Evolutionary conservation across 2,888 invertebrate species (phyloP), one percentile per base, ranked within the genome.

Genomic region (Hofmannophila pseudospretella): DNA sequence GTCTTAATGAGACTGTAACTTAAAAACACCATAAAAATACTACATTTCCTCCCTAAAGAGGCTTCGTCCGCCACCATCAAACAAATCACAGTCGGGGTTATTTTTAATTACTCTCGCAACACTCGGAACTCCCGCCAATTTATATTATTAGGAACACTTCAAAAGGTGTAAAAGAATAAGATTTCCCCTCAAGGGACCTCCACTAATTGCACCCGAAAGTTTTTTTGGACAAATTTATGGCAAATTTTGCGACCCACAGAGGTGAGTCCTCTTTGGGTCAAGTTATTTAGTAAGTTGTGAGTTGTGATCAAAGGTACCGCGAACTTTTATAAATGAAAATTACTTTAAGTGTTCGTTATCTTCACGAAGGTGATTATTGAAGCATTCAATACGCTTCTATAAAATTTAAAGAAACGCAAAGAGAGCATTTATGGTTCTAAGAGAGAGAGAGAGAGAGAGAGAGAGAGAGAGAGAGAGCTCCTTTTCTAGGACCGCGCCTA

Each of bases 81-180:
- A 32, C 32, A 29, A 28, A 37, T 14, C 20, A 7, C 9, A 8
- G 12, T 22, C 32, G 3, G 28, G 22, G 27, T 32, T 32, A 27
- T 37, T 32, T 37, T 37, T 37, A 32, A 35, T 35, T 35, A 35
- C 35, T 23, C 35, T 22, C 35, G 29, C 16, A 4, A 16, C 8
- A n/a, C 4, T n/a, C n/a, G 23, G n/a, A 23, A 27, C 29, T 38
- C 33, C 9, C 26, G 12, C 38, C 38, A 38, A 38, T 38, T 38
- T 38, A 29, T 35, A 38, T 38, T 34, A 38, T 29, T 33, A 34
- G 19, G 23, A 32, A 14, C 37, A 34, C 33, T 38, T 33, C 38
- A 22, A 38, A 38, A 38, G 38, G 38, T 29, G 27, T 27, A 37
- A 19, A 19, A n/a, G 19, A 30, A 3, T 22, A 29, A 29, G 29